Conservation (phyloP, 2,888 invertebrate species). For the Plutella xylostella region DNA sequence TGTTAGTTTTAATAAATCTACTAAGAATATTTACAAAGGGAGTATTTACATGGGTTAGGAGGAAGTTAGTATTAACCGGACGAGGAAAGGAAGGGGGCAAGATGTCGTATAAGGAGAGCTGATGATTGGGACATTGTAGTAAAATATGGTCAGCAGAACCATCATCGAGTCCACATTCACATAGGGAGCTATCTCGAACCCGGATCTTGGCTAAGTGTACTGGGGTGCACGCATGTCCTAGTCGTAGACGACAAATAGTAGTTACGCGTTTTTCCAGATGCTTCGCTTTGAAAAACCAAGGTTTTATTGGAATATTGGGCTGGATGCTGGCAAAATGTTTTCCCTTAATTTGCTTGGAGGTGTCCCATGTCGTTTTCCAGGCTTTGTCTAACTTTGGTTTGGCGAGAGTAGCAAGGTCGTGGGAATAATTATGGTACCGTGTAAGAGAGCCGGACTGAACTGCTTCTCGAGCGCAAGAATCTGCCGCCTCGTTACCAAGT, state of each 20-base stretch:
- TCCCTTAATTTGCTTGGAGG: neutral
- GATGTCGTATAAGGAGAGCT: no score
- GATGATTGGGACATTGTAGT: neutral
- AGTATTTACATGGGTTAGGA: no score
- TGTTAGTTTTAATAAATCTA: no score
- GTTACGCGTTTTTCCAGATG: slow-evolving; percentile 1
- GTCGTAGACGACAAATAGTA: slow-evolving; percentile 11
- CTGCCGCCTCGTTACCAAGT: neutral
- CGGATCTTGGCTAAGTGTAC: slow-evolving; percentile 12
- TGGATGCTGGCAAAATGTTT: neutral
- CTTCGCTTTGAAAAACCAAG: neutral
- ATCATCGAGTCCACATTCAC: slow-evolving; percentile 16
- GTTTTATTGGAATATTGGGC: neutral
- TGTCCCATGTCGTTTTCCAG: neutral
- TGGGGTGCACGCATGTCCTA: slow-evolving; percentile 14
- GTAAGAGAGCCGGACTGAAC: neutral
- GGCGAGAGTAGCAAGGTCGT: neutral
- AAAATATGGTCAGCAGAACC: slow-evolving; percentile 4
- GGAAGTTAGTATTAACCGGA: no score
- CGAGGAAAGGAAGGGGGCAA: no score
- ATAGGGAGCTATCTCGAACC: slow-evolving; percentile 12
- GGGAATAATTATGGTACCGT: neutral
- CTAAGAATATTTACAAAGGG: no score
- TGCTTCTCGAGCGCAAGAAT: neutral
- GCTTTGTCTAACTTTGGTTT: neutral